phyloP scores from a whole-genome alignment of 2,797 vertebrate species.

The Gadopsis marmoratus region DNA sequence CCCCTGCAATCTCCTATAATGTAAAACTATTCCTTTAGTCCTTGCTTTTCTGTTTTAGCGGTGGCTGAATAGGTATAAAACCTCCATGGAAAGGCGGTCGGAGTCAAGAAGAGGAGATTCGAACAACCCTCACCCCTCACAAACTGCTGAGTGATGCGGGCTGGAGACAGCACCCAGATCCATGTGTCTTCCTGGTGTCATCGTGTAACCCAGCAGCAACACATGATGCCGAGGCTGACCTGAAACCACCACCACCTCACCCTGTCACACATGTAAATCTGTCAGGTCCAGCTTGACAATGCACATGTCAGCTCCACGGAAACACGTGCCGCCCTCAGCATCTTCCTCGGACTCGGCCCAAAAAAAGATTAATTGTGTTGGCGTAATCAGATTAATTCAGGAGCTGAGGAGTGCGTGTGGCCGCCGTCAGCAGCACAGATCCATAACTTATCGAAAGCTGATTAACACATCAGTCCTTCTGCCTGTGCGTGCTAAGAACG shows the following conservation, averaged over 20 bases:
- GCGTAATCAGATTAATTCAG: slow-evolving; percentile 77
- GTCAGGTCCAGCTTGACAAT: slow-evolving; percentile 49
- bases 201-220: slow-evolving; percentile 41
- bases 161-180: slow-evolving; percentile 3
- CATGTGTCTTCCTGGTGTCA: slow-evolving; percentile 12
- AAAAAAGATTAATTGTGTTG: slow-evolving; percentile 30
- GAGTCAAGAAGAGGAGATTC: not conserved
- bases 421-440: slow-evolving; percentile 61
- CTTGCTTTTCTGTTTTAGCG: not conserved
- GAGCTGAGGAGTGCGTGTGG: slow-evolving; percentile 60
- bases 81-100: not conserved
- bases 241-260: slow-evolving; percentile 24
- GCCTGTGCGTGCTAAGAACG: slow-evolving; percentile 53
- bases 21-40: not conserved
- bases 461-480: slow-evolving; percentile 74
- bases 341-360: slow-evolving; percentile 27
- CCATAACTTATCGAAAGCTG: slow-evolving; percentile 79
- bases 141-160: slow-evolving; percentile 22
- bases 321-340: slow-evolving; percentile 40
- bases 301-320: slow-evolving; percentile 40
- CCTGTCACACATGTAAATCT: slow-evolving; percentile 65
- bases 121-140: not conserved
- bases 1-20: slow-evolving; percentile 28
- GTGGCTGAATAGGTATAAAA: not conserved
- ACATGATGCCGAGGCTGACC: slow-evolving; percentile 7